These are phyloP conservation scores for Muricea muricata DNA, from an alignment of 92 coral and sea anemone species.

Conservation along the genomic window DNA sequence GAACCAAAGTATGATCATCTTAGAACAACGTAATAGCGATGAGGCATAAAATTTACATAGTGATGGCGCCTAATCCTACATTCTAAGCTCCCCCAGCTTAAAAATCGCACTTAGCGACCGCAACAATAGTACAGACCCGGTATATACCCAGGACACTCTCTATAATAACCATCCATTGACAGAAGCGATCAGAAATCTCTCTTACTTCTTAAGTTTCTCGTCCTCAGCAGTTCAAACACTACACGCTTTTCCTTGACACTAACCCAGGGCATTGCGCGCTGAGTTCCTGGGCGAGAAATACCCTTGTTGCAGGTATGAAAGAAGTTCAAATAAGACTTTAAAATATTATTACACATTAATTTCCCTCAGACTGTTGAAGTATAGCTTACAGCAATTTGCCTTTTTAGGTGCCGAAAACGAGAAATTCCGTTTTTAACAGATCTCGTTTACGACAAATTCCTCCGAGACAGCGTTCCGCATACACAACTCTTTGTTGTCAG, in stretches of 20 bases:
- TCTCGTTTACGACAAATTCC: slow-evolving; percentile 84
- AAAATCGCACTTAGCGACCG: too few relatives aligned
- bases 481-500: slow-evolving; percentile 92
- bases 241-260: slow-evolving; percentile 24
- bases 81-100: too few relatives aligned
- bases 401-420: slow-evolving; percentile 86
- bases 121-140: too few relatives aligned
- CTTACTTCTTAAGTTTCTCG: background rate
- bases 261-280: slow-evolving; percentile 78
- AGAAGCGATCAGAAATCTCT: too few relatives aligned
- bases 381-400: background rate
- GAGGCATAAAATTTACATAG: too few relatives aligned
- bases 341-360: too few relatives aligned
- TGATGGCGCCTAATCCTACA: too few relatives aligned
- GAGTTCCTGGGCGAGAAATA: slow-evolving; percentile 81
- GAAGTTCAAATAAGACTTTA: background rate
- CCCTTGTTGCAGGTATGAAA: slow-evolving; percentile 86
- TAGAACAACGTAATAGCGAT: too few relatives aligned
- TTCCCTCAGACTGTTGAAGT: too few relatives aligned
- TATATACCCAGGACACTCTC: too few relatives aligned
- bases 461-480: slow-evolving; percentile 81
- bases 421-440: slow-evolving; percentile 90
- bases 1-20: too few relatives aligned
- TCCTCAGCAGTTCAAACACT: background rate
- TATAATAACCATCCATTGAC: too few relatives aligned